Conservation (phyloP, 2,888 invertebrate species). For the Cabera pusaria region DNA sequence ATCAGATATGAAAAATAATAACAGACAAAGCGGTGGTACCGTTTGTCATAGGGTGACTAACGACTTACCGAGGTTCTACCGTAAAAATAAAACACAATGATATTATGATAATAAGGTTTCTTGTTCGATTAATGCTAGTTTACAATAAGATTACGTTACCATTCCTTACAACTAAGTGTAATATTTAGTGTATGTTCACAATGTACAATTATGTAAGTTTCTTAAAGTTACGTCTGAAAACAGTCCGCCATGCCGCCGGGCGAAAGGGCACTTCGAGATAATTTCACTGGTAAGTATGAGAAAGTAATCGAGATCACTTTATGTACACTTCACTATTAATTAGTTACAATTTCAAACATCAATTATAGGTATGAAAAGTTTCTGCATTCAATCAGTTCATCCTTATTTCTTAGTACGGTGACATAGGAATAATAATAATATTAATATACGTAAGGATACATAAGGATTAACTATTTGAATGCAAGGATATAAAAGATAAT, state of each 20-base stretch:
- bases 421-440: no score
- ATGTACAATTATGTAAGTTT: conserved; percentile 76
- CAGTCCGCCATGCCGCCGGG: conserved; percentile 76
- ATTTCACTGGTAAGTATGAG: conserved; percentile 52
- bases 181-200: conserved; percentile 81
- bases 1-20: no score
- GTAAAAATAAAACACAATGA: conserved; percentile 65
- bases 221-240: conserved; percentile 71
- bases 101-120: conserved; percentile 83
- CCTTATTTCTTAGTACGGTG: no score
- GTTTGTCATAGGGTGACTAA: no score
- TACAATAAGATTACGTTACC: conserved; percentile 81
- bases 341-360: conserved; percentile 35
- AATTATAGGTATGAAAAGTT: no score
- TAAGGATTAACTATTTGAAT: no score
- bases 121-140: conserved; percentile 82
- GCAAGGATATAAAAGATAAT: no score
- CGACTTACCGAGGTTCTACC: no score
- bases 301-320: conserved; percentile 50
- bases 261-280: conserved; percentile 77
- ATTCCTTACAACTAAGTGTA: conserved; percentile 67
- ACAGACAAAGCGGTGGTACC: no score
- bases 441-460: no score
- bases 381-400: no score
- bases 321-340: no score